Evolutionary conservation across 2,888 invertebrate species (phyloP), one percentile per base, ranked within the genome.

Genomic region (Melieria omissa): DNA sequence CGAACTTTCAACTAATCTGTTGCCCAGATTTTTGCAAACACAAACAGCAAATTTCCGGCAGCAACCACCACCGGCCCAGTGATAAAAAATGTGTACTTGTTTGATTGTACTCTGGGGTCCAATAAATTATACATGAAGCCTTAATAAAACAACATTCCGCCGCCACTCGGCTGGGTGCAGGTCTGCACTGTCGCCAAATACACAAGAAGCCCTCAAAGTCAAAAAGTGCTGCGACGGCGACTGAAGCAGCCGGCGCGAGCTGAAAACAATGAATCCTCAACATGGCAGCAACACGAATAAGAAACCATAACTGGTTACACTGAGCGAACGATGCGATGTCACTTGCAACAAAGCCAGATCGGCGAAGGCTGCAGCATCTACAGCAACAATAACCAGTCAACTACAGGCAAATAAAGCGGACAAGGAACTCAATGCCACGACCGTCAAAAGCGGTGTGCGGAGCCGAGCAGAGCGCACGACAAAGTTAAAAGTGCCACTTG

Each of bases 71-170:
- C 41, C 44, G 9, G 14, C 49, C 9, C 54, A 65, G 45, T 44
- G 61, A 52, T 52, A 68, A 68, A 47, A 60, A 16, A 68, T 16
- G 61, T 10, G 44, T 61, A 68, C 52, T 62, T 61, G 42, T 68
- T 61, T 61, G 68, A 68, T 68, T 62, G 61, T 54, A 61, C 68
- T 52, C 68, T 68, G 16, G 61, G 61, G 68, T 61, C 49, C 61
- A 61, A 68, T 68, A 68, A 68, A 68, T 68, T 68, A 61, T 62
- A 68, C 61, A 68, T 61, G 68, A 61, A 68, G 49, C 61, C 54
- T 44, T 54, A 54, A 61, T 45, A 61, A 68, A 68, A 47, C 61
- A 68, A 44, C 60, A 68, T 44, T 61, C 10, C 58, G 58, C 41
- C 14, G 58, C 65, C 7, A 46, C 46, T 57, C 57, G 47, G 66